Base-by-base conservation (phyloP, 2,888 invertebrate genomes). In the Laothoe populi region DNA sequence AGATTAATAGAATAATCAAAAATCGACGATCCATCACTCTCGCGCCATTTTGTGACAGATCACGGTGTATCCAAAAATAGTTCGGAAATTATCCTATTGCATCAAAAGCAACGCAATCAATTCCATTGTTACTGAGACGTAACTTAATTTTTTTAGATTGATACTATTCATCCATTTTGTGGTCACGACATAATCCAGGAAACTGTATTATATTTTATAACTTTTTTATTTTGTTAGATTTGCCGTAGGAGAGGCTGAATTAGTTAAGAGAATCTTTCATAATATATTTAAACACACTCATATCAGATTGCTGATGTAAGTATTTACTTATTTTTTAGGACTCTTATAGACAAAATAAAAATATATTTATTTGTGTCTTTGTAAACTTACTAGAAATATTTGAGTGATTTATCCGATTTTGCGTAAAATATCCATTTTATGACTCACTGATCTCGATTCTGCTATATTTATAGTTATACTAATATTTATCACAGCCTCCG, bases 141-240 rank as follows among this genome's bases (percentile, higher is more conserved):
- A 73, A 79, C 72, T 80, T 72, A 79, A 83, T 84, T 83, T 86
- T 86, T 86, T 87, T 88, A 84, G 87, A 87, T 87, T 81, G 86
- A 87, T 87, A 68, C 68, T 64, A 67, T 72, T 78, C 78, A 89
- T 88, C 85, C 81, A 87, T 90, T 85, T 83, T 81, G 78, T 74
- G 75, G 72, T 65, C 62, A 69, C 64, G 75, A 75, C 78, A 69
- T 73, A 74, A 81, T 75, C 77, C 82, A 77, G 82, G 78, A 84
- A 84, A 77, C 67, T 63, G 69, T 68, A 60, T 66, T 66, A 57
- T 63, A 61, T 61, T 65, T 70, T 69, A 63, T 65, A 66, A 58
- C 63, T 66, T 63, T 64, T 66, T 69, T 71, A 65, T 64, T 64
- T 66, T 69, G 44, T 71, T 62, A 57, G 48, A 57, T 45, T 45